Percentiles rank a stretch among this genome's conserved stretches.
These are phyloP conservation scores for Teleopsis dalmanni DNA, from an alignment of 1,140 invertebrate species.

Conservation along the genomic window DNA sequence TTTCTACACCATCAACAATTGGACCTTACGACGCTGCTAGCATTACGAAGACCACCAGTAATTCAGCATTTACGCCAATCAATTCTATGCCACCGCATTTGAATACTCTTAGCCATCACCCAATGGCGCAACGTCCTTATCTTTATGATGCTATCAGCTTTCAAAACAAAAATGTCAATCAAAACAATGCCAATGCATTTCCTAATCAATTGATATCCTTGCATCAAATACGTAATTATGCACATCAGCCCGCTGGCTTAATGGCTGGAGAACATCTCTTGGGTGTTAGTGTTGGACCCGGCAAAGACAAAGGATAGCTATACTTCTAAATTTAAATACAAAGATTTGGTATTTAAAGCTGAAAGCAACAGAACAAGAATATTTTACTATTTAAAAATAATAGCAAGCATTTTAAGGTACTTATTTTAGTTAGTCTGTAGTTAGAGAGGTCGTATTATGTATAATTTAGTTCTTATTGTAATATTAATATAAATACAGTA, in stretches of 20 bases:
- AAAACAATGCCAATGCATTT: slow-evolving; percentile 63
- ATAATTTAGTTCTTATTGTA: too few relatives aligned
- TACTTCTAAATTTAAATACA: slow-evolving; percentile 31
- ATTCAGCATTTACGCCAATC: slow-evolving; percentile 88
- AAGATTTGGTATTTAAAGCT: too few relatives aligned
- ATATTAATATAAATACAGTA: too few relatives aligned
- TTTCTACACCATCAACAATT: slow-evolving; percentile 34
- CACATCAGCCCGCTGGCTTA: slow-evolving; percentile 69
- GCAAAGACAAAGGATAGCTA: slow-evolving; percentile 45
- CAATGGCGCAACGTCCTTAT: slow-evolving; percentile 71
- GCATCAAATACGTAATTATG: slow-evolving; percentile 94
- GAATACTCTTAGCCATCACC: slow-evolving; percentile 66
- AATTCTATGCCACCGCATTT: slow-evolving; percentile 80
- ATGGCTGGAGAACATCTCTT: slow-evolving; percentile 43
- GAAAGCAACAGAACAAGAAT: too few relatives aligned
- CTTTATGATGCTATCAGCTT: slow-evolving; percentile 89
- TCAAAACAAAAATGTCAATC: slow-evolving; percentile 47
- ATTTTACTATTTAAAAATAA: too few relatives aligned
- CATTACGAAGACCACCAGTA: slow-evolving; percentile 53
- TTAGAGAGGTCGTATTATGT: too few relatives aligned
- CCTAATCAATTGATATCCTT: slow-evolving; percentile 93
- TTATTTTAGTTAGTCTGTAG: too few relatives aligned
- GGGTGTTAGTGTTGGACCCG: slow-evolving; percentile 41
- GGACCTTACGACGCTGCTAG: slow-evolving; percentile 37
- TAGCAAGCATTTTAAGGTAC: too few relatives aligned